Evolutionary conservation across 2,888 invertebrate species (phyloP), one percentile per base, ranked within the genome.

Genomic region (Leptura quadrifasciata): DNA sequence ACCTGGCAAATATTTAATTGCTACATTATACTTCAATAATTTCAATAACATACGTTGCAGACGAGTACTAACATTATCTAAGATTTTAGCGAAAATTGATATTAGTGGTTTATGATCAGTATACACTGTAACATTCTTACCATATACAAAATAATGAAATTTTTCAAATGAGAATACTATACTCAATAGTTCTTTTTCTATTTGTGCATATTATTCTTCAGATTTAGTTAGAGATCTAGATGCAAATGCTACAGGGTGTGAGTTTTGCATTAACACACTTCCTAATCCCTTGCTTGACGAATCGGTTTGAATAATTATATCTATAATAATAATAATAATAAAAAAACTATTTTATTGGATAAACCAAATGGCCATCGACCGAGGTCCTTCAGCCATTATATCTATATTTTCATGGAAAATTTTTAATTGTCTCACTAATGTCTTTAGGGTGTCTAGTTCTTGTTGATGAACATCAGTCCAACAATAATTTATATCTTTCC

Each of bases 181-280:
- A 6, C 52, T n/a, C 63, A 1, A 18, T 17, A 15, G 24, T 47
- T 63, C 85, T 74, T 88, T 87, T 71, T 88, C 86, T 18, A 87
- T 87, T 76, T 86, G 85, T 12, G 85, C 82, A 74, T 83, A 87
- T 12, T 76, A 81, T 52, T 31, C 4, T 3, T 5, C 3, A 31
- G 8, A 5, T 5, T 31, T 3, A 8, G 52, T 76, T 61, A 83
- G 58, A 57, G 67, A 72, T 63, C 79, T 47, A 35, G 81, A 80
- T 0, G 78, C 79, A 75, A 76, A 82, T 24, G 75, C 39, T 24
- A 82, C 74, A 15, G 81, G 80, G 39, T 79, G 77, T 52, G 65
- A 72, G n/a, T 76, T 58, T 57, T 82, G 81, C 35, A 79, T 71
- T 17, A 81, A 18, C 15, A 60, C 64, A 72, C 77, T 76, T 17